Evolutionary conservation across 1,140 invertebrate genomes (phyloP).

Genomic region (Spodoptera frugiperda): DNA sequence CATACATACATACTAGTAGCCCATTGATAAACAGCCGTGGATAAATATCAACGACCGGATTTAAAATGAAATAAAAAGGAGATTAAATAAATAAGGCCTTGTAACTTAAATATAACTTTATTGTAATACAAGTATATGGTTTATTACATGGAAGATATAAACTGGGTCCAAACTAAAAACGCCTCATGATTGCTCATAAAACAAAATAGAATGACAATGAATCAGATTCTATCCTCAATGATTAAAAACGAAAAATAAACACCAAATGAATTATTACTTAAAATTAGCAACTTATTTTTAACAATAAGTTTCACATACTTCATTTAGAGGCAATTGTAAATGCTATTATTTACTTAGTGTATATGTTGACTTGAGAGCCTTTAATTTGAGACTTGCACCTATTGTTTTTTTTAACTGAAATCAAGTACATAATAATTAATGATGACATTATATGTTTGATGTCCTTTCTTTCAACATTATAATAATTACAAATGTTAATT

Average conservation of each 20-base stretch:
- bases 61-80: no score
- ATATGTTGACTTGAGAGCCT: slow-evolving; percentile 57
- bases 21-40: no score
- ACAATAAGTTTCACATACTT: slow-evolving; percentile 17
- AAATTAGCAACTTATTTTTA: slow-evolving; percentile 27
- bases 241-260: slow-evolving; percentile 59
- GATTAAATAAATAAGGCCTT: slow-evolving; percentile 57
- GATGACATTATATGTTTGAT: slow-evolving; percentile 6
- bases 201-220: slow-evolving; percentile 63
- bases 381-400: slow-evolving; percentile 81
- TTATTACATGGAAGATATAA: slow-evolving; percentile 72
- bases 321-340: slow-evolving; percentile 52
- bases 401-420: slow-evolving; percentile 56
- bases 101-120: slow-evolving; percentile 79
- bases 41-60: no score
- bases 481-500: not conserved
- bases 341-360: slow-evolving; percentile 53
- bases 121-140: slow-evolving; percentile 67
- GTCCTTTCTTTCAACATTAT: slow-evolving; percentile 16
- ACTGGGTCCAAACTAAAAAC: slow-evolving; percentile 69
- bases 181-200: slow-evolving; percentile 68
- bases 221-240: slow-evolving; percentile 77
- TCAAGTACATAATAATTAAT: slow-evolving; percentile 61
- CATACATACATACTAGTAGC: no score
- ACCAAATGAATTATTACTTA: slow-evolving; percentile 33